A percentile compares a stretch with the other conserved stretches of the same genome.
Evolutionary conservation across 2,797 vertebrate species (phyloP).

Genomic region (Falco novaeseelandiae): DNA sequence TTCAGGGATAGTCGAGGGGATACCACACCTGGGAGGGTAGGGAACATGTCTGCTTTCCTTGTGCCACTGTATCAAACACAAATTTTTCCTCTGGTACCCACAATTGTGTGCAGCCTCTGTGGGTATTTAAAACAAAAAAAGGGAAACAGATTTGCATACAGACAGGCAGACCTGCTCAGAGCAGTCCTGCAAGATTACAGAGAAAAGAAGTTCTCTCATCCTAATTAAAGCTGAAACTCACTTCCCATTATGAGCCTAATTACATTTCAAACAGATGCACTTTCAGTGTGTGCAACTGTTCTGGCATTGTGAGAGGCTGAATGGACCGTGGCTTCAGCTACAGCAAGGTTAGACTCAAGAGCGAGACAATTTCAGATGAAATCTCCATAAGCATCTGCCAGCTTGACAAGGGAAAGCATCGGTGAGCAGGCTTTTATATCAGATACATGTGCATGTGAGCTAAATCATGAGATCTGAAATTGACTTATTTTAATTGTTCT

Average conservation of each 20-base stretch:
- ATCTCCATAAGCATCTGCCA: not conserved
- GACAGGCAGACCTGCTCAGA: not conserved
- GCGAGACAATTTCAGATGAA: not conserved
- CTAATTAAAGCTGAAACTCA: constrained; percentile 22
- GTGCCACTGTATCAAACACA: not conserved
- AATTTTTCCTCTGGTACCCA: not conserved
- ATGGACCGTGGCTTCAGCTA: not conserved
- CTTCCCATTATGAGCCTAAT: not conserved
- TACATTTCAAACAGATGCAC: not conserved
- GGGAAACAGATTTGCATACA: not conserved
- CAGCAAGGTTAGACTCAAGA: not conserved
- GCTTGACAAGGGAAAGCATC: not conserved
- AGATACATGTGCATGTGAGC: not conserved
- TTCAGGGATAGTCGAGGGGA: not conserved
- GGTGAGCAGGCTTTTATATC: not conserved
- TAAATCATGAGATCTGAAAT: not conserved
- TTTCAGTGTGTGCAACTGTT: not conserved
- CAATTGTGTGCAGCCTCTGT: not conserved
- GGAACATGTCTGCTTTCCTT: not conserved
- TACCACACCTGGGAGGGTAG: not conserved
- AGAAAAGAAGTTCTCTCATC: not conserved
- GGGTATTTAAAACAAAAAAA: not conserved
- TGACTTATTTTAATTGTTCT: not conserved
- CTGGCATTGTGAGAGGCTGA: not conserved
- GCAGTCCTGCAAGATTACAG: not conserved